These are phyloP conservation scores for Xerus rutilus DNA, from an alignment of 2,797 vertebrate species.

Conservation along the genomic window DNA sequence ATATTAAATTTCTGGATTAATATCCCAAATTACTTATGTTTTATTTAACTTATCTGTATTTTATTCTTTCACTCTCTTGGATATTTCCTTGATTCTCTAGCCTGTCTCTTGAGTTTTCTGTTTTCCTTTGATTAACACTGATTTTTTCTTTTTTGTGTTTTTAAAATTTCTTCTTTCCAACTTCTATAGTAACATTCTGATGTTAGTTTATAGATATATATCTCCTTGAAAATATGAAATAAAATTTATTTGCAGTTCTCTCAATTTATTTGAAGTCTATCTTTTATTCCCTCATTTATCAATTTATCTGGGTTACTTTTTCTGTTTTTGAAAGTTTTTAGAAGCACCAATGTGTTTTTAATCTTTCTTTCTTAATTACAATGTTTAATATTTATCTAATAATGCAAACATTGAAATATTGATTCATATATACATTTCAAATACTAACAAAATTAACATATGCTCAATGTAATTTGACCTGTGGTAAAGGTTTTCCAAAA, in stretches of 20 bases:
- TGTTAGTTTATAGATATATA: neutral
- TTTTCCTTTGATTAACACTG: neutral
- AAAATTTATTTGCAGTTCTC: conserved; percentile 13
- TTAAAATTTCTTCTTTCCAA: neutral
- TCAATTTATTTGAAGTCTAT: neutral
- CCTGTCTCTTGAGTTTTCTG: neutral
- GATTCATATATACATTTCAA: conserved; percentile 41
- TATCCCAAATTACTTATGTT: neutral
- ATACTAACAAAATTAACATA: conserved; percentile 40
- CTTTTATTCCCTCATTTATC: neutral
- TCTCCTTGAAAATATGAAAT: neutral
- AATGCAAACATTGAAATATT: neutral
- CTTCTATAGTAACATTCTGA: neutral
- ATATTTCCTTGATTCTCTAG: neutral
- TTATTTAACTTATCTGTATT: neutral
- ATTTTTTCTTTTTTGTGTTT: conserved; percentile 26
- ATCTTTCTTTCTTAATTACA: conserved; percentile 2
- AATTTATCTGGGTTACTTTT: neutral
- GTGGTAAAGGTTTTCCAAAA: neutral
- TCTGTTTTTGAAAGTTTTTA: neutral
- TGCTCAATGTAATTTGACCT: neutral
- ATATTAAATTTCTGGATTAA: neutral
- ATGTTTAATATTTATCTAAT: neutral
- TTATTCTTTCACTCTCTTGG: neutral
- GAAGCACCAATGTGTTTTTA: neutral